Percentiles rank a stretch among this genome's conserved stretches.
Conservation (phyloP, 2,797 vertebrate genomes). For the Gymnothorax javanicus region DNA sequence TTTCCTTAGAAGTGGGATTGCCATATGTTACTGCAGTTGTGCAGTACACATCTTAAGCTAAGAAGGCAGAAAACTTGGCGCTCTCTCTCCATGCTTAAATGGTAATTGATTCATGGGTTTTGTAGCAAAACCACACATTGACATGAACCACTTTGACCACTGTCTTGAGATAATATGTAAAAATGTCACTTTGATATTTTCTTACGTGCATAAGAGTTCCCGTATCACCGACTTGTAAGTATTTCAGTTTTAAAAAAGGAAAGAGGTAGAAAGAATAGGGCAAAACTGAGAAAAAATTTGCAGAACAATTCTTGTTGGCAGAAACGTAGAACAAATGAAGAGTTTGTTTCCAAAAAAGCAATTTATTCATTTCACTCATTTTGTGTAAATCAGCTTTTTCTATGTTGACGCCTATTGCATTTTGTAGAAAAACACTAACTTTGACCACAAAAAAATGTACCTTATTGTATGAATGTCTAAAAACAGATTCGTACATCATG, state of each 20-base stretch:
- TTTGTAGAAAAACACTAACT: too few species aligned
- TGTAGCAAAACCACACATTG: conserved; percentile 14
- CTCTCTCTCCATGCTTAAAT: conserved; percentile 7
- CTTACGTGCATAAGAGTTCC: neutral
- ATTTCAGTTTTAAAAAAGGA: neutral
- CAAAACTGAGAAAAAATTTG: neutral
- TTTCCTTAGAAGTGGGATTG: conserved; percentile 12
- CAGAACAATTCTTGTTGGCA: neutral
- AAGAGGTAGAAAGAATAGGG: neutral
- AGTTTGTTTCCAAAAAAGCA: too few species aligned
- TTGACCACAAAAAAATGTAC: too few species aligned
- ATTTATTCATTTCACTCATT: too few species aligned
- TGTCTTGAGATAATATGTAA: conserved; percentile 17
- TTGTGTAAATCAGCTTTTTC: too few species aligned
- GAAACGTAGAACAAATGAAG: neutral
- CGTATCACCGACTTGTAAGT: neutral
- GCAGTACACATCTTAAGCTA: conserved; percentile 20
- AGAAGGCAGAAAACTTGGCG: conserved; percentile 1
- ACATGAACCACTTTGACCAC: conserved; percentile 11
- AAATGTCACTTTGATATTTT: neutral
- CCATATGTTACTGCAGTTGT: conserved; percentile 28
- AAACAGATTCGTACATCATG: too few species aligned
- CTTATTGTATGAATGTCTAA: too few species aligned
- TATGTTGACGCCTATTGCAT: too few species aligned
- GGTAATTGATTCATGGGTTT: conserved; percentile 25